A percentile compares a stretch with the other conserved stretches of the same genome.
phyloP scores from a whole-genome alignment of 2,113 vertebrate species.

The Python bivittatus region DNA sequence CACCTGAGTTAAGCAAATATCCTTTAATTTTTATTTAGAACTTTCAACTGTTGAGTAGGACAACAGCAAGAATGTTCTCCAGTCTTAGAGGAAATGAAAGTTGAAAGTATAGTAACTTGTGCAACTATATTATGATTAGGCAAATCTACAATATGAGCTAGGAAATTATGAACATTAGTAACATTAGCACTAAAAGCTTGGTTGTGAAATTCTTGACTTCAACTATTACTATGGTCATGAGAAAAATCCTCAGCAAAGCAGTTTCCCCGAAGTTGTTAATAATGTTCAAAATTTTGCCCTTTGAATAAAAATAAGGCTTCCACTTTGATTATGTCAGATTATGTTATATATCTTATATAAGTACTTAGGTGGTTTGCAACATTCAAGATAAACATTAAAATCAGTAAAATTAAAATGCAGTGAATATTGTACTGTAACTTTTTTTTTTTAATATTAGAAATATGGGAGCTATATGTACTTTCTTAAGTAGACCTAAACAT shows the following conservation, averaged over 20 bases:
- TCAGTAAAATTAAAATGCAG: not conserved
- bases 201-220: not conserved
- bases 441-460: not conserved
- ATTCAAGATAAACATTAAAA: not conserved
- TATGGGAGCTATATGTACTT: not conserved
- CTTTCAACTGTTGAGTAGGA: no score
- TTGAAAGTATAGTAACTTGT: not conserved
- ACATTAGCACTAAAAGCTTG: not conserved
- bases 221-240: not conserved
- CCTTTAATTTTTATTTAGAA: no score
- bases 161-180: not conserved
- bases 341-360: not conserved
- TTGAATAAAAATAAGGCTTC: not conserved
- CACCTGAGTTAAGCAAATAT: not conserved
- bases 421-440: no score
- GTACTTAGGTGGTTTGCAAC: not conserved
- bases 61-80: no score
- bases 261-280: not conserved
- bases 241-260: not conserved
- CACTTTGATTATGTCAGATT: not conserved
- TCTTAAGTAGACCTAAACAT: not conserved
- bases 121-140: not conserved
- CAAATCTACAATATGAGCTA: not conserved
- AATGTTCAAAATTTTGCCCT: not conserved
- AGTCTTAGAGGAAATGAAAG: no score